Evolutionary conservation across 2,797 vertebrate species (phyloP).

Genomic region (Bovichtus diacanthus): DNA sequence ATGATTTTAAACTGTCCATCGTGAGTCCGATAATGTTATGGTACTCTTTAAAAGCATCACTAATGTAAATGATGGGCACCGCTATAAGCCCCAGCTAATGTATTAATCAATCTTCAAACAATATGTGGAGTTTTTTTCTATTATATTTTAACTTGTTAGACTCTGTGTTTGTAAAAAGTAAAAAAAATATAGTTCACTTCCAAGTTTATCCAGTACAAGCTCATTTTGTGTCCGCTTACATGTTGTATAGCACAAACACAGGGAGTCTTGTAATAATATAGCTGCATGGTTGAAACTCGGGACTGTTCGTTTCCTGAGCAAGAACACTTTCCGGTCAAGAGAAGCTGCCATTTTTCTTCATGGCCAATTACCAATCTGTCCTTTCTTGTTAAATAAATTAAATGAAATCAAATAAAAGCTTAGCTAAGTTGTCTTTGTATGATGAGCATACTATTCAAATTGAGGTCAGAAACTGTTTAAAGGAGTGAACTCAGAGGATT

Average conservation of each 20-base stretch:
- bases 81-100: background rate
- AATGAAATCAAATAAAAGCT: background rate
- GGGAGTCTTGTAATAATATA: background rate
- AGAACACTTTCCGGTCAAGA: background rate
- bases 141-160: background rate
- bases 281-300: background rate
- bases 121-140: background rate
- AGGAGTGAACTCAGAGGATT: conserved; percentile 21
- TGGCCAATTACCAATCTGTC: background rate
- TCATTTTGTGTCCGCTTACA: background rate
- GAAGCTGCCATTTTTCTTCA: background rate
- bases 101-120: too few species aligned
- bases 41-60: background rate
- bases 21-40: background rate
- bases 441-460: conserved; percentile 14
- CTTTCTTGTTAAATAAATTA: background rate
- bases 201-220: background rate
- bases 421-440: background rate
- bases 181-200: background rate
- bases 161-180: background rate
- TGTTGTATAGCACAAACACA: background rate
- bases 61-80: background rate
- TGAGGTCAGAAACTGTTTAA: conserved; percentile 30
- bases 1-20: too few species aligned
- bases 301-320: background rate